phyloP scores from a whole-genome alignment of 2,797 vertebrate genomes.

The Xenopus petersii region DNA sequence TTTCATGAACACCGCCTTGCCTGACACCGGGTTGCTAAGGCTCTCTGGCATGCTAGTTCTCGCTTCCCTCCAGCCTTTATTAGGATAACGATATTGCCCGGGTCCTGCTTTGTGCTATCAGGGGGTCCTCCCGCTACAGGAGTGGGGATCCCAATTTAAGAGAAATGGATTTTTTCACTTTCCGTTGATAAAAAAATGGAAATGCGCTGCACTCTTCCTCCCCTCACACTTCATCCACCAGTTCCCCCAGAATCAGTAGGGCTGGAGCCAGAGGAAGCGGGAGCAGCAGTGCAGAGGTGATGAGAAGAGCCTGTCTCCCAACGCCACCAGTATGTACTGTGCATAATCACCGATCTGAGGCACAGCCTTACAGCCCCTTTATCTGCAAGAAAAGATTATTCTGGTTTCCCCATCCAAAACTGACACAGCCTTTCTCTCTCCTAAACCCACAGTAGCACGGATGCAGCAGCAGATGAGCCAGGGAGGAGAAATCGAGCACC shows the following conservation, averaged over 20 bases:
- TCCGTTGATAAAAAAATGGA: conserved; percentile 99
- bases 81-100: conserved; percentile 61
- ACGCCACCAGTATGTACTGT: conserved; percentile 95
- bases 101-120: conserved; percentile 54
- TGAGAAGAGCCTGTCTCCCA: conserved; percentile 93
- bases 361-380: conserved; percentile 87
- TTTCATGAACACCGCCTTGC: conserved; percentile 99
- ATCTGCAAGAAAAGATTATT: conserved; percentile 55
- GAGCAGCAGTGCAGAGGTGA: conserved; percentile 80
- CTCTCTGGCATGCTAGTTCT: conserved; percentile 95
- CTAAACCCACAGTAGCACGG: too few species aligned
- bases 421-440: too few species aligned
- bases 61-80: conserved; percentile 45
- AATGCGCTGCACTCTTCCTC: conserved; percentile 80
- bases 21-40: conserved; percentile 97
- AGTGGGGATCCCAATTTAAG: conserved; percentile 76
- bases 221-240: conserved; percentile 74
- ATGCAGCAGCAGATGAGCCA: too few species aligned
- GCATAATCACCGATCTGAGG: conserved; percentile 90
- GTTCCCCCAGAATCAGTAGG: conserved; percentile 77
- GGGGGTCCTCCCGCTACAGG: conserved; percentile 92
- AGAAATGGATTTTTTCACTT: conserved; percentile 83
- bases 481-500: too few species aligned
- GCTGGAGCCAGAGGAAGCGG: conserved; percentile 48
- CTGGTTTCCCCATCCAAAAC: too few species aligned